Evolutionary conservation across 2,113 vertebrate genomes (phyloP), one percentile per base, ranked within the genome.

Genomic region (Ailuropoda melanoleuca): DNA sequence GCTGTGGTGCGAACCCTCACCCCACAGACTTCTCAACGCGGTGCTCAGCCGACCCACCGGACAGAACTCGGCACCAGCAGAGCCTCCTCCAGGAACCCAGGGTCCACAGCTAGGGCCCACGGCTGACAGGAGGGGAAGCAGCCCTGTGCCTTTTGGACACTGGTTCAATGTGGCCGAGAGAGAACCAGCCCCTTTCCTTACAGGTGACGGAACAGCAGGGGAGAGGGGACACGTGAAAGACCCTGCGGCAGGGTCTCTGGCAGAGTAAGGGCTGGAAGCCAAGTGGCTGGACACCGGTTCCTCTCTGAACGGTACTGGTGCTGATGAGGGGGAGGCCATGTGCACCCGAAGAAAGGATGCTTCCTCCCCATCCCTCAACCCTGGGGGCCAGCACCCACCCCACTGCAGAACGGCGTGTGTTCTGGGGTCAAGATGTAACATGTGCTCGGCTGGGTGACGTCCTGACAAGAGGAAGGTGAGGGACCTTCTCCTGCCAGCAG

Each of bases 21-120:
- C 2, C 34, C 24, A 29, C 84, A 43, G 53, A 46, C 72, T 37
- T 84, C 37, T 62, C 10, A 23, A 34, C 21, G 46, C 2, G 17
- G 46, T 12, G 3, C 9, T 26, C 23, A 1, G 72, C 9, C 0
- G 26, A 46, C 26, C 31, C 43, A 34, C 0, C 0, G 66, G 6
- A 24, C 21, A 11, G 72, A 70, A 37, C 37, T 81, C 78, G 88
- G 29, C 29, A 56, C 34, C 66, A 66, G 9, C 12, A 1, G 8
- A 56, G 50, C 56, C 84, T 93, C 53, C 14, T 21, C 21, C 21
- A 21, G 23, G 62, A 80, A 17, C 5, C 55, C 10, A 11, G 53
- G 46, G 68, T 10, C 46, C 53, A 56, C 18, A 39, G 31, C 26
- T 23, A 46, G 39, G 39, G 29, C 39, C 24, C 72, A 48, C 31